Percentiles rank a stretch among this genome's conserved stretches.
phyloP scores from a whole-genome alignment of 2,888 invertebrate genomes.

The Scaeva pyrastri region DNA sequence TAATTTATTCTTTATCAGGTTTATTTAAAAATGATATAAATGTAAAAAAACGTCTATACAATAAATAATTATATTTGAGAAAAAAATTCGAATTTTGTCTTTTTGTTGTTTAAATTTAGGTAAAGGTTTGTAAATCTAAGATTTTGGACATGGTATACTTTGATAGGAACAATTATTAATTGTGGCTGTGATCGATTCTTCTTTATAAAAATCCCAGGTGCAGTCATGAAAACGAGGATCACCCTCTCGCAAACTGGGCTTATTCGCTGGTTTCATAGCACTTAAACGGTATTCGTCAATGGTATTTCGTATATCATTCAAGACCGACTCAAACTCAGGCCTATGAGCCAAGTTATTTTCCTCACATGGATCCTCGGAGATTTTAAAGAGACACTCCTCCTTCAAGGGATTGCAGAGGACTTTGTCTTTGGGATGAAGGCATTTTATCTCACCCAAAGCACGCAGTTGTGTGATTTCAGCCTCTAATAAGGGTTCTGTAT shows the following conservation, averaged over 20 bases:
- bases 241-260: conserved; percentile 84
- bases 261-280: conserved; percentile 83
- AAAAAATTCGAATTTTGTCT: too few species aligned
- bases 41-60: too few species aligned
- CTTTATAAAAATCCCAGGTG: conserved; percentile 85
- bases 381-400: conserved; percentile 85
- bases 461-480: conserved; percentile 69
- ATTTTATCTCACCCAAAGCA: conserved; percentile 75
- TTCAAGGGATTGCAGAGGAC: conserved; percentile 79
- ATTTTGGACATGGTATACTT: not conserved
- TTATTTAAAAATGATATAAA: too few species aligned
- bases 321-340: conserved; percentile 57
- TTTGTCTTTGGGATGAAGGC: conserved; percentile 67
- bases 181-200: conserved; percentile 27
- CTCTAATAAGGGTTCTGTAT: conserved; percentile 73
- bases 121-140: not conserved
- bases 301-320: conserved; percentile 82
- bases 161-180: not conserved
- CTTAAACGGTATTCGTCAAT: conserved; percentile 83
- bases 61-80: too few species aligned
- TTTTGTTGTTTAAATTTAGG: too few species aligned
- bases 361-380: conserved; percentile 85
- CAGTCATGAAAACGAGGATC: conserved; percentile 85
- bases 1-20: too few species aligned
- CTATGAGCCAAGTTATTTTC: conserved; percentile 79